These are phyloP conservation scores for Limnothrissa miodon DNA, from an alignment of 2,113 vertebrate genomes.

Conservation along the genomic window DNA sequence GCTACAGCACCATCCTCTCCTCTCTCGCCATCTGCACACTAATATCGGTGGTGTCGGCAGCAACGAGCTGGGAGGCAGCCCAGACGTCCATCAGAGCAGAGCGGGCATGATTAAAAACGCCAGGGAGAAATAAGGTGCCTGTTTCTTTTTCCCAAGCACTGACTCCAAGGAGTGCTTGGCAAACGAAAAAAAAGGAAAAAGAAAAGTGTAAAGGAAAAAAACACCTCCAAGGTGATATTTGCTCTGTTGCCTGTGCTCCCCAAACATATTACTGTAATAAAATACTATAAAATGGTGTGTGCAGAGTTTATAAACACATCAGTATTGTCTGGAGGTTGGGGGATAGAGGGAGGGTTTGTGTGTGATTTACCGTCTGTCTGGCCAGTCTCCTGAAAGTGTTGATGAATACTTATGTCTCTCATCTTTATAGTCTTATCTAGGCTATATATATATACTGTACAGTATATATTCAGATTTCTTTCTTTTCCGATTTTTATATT, in stretches of 20 bases:
- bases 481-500: background rate
- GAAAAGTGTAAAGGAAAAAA: background rate
- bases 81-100: slow-evolving; percentile 19
- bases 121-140: slow-evolving; percentile 19
- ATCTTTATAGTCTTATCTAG: background rate
- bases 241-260: slow-evolving; percentile 19
- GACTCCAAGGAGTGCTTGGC: background rate
- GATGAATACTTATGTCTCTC: background rate
- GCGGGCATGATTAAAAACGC: slow-evolving; percentile 17
- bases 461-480: background rate
- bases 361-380: background rate
- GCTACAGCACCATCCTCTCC: background rate
- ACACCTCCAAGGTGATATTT: slow-evolving; percentile 20
- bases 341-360: background rate
- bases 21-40: background rate
- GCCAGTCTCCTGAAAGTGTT: background rate
- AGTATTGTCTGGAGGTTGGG: background rate
- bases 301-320: background rate
- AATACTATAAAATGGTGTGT: slow-evolving; percentile 16
- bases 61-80: background rate
- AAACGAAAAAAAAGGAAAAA: background rate
- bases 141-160: slow-evolving; percentile 11
- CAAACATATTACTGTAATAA: slow-evolving; percentile 32
- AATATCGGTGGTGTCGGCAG: background rate
- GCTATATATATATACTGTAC: background rate